A percentile compares a stretch with the other conserved stretches of the same genome.
phyloP scores from a whole-genome alignment of 2,113 vertebrate genomes.

The Macrotis lagotis region DNA sequence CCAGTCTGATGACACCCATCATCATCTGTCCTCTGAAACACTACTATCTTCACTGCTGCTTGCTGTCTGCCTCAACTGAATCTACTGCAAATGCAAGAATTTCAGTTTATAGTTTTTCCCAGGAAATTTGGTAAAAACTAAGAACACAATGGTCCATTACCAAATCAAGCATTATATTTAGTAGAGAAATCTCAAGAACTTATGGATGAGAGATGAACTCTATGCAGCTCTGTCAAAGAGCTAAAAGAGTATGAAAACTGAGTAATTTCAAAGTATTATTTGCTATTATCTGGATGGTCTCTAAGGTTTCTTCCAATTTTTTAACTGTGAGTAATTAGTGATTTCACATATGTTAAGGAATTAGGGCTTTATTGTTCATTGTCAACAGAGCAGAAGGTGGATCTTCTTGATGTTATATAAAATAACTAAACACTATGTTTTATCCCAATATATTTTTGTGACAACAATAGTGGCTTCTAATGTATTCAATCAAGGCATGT shows the following conservation, averaged over 20 bases:
- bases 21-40: not conserved
- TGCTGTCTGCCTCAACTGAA: not conserved
- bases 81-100: not conserved
- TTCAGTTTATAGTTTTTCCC: not conserved
- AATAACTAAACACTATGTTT: not conserved
- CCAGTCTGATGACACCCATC: too few relatives aligned
- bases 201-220: not conserved
- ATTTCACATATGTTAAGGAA: not conserved
- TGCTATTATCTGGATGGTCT: accelerated
- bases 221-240: not conserved
- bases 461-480: not conserved
- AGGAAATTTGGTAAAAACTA: not conserved
- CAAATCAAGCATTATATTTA: slow-evolving; percentile 59
- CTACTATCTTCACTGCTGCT: not conserved
- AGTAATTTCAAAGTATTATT: not conserved
- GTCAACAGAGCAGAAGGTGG: not conserved
- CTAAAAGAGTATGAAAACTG: not conserved
- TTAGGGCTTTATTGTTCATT: slow-evolving; percentile 4
- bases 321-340: not conserved
- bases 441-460: not conserved
- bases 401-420: not conserved
- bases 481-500: not conserved
- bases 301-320: not conserved
- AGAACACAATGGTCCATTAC: slow-evolving; percentile 38
- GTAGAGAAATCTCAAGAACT: slow-evolving; percentile 29